A percentile compares a stretch with the other conserved stretches of the same genome.
Evolutionary conservation across 2,113 vertebrate species (phyloP).

Genomic region (Serilophus lunatus): DNA sequence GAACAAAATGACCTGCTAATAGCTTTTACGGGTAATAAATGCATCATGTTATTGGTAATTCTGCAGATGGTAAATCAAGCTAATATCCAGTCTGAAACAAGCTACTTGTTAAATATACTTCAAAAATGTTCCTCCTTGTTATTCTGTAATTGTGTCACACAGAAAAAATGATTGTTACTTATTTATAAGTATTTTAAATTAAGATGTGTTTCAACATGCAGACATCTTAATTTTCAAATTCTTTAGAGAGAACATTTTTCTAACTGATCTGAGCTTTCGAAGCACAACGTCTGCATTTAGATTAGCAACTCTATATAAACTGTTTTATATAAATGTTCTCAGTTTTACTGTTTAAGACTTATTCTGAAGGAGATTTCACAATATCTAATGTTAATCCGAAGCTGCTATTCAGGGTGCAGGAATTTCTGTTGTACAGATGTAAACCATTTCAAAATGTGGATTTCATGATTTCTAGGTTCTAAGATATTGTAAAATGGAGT

Average conservation of each 20-base stretch:
- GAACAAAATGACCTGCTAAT: constrained; percentile 89
- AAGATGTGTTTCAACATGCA: constrained; percentile 66
- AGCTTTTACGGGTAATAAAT: constrained; percentile 89
- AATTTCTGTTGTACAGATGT: not conserved
- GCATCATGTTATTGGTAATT: constrained; percentile 89
- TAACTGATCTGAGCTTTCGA: constrained; percentile 52
- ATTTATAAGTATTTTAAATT: constrained; percentile 73
- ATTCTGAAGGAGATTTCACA: constrained; percentile 57
- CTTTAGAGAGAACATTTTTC: constrained; percentile 56
- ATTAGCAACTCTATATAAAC: constrained; percentile 41
- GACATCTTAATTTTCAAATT: constrained; percentile 72
- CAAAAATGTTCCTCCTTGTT: constrained; percentile 73
- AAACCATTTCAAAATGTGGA: not conserved
- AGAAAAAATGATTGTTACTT: constrained; percentile 69
- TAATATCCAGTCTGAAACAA: constrained; percentile 82
- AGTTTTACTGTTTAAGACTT: not conserved
- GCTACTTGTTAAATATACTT: constrained; percentile 84
- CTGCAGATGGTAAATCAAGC: constrained; percentile 88
- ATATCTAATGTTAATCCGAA: constrained; percentile 33
- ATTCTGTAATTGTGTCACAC: constrained; percentile 67
- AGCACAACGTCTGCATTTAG: constrained; percentile 58
- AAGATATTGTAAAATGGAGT: not conserved
- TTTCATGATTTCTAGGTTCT: constrained; percentile 5
- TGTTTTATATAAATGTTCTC: not conserved
- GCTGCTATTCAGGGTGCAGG: constrained; percentile 6